Conservation (phyloP, 2,888 invertebrate species). For the Electrophaes corylata region DNA sequence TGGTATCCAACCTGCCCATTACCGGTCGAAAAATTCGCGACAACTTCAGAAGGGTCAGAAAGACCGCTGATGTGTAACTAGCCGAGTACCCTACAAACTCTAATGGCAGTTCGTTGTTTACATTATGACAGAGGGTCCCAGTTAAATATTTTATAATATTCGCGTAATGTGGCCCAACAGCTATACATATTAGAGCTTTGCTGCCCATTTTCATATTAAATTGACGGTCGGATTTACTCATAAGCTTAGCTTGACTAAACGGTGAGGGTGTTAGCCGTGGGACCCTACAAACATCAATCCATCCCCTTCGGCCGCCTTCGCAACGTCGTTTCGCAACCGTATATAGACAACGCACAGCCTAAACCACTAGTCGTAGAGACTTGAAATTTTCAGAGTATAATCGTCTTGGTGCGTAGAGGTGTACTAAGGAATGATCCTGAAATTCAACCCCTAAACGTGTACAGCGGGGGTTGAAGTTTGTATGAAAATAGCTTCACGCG, state of each 20-base stretch:
- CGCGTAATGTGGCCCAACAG: constrained; percentile 50
- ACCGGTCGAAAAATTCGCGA: not conserved
- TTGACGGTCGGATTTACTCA: constrained; percentile 12
- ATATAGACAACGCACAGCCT: too few relatives aligned
- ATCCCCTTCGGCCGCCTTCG: too few relatives aligned
- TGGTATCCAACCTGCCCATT: not conserved
- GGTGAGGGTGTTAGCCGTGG: not conserved
- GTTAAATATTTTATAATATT: constrained; percentile 63
- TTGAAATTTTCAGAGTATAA: too few relatives aligned
- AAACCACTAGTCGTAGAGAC: too few relatives aligned
- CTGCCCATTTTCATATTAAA: constrained; percentile 45
- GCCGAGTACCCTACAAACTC: constrained; percentile 23
- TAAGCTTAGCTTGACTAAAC: not conserved
- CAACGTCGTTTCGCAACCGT: too few relatives aligned
- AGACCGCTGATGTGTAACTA: constrained; percentile 19
- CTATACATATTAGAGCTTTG: constrained; percentile 44
- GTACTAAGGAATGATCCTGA: too few relatives aligned
- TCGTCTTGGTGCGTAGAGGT: too few relatives aligned
- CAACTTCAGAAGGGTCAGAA: constrained; percentile 5
- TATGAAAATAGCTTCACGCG: too few relatives aligned
- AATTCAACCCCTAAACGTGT: too few relatives aligned
- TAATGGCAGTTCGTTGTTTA: constrained; percentile 59
- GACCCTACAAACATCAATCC: too few relatives aligned
- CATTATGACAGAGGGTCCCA: constrained; percentile 51
- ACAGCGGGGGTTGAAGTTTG: too few relatives aligned